phyloP scores from a whole-genome alignment of 2,888 invertebrate genomes.

The Neuroscelio doddi region DNA sequence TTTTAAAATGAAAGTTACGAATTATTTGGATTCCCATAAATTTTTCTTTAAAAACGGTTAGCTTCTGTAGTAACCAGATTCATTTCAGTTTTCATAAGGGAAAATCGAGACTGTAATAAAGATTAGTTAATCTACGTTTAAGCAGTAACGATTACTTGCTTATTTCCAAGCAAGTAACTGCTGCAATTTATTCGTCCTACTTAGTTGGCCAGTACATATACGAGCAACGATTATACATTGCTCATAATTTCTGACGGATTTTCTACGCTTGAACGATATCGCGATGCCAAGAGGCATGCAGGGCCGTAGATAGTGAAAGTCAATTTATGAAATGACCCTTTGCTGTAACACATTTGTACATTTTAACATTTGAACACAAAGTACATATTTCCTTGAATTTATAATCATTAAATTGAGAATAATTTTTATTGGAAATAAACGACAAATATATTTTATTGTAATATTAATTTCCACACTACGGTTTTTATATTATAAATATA shows the following conservation, averaged over 20 bases:
- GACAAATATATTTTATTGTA: too few relatives aligned
- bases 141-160: slow-evolving; percentile 55
- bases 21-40: too few relatives aligned
- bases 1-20: too few relatives aligned
- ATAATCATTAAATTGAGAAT: too few relatives aligned
- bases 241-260: slow-evolving; percentile 55
- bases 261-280: slow-evolving; percentile 44
- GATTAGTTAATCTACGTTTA: slow-evolving; percentile 49
- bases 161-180: slow-evolving; percentile 35
- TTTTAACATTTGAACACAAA: too few relatives aligned
- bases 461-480: too few relatives aligned
- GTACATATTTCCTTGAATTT: too few relatives aligned
- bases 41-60: too few relatives aligned
- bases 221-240: slow-evolving; percentile 50
- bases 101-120: slow-evolving; percentile 26
- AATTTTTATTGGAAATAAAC: too few relatives aligned
- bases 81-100: slow-evolving; percentile 35
- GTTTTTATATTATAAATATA: too few relatives aligned
- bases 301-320: slow-evolving; percentile 17
- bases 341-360: background rate
- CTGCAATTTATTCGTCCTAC: slow-evolving; percentile 54
- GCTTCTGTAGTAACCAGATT: too few relatives aligned
- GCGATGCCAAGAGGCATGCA: slow-evolving; percentile 22
- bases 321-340: background rate
- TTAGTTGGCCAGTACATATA: slow-evolving; percentile 44